Percentiles rank a stretch among this genome's conserved stretches.
phyloP scores from a whole-genome alignment of 2,888 invertebrate genomes.

The Aricia artaxerxes region DNA sequence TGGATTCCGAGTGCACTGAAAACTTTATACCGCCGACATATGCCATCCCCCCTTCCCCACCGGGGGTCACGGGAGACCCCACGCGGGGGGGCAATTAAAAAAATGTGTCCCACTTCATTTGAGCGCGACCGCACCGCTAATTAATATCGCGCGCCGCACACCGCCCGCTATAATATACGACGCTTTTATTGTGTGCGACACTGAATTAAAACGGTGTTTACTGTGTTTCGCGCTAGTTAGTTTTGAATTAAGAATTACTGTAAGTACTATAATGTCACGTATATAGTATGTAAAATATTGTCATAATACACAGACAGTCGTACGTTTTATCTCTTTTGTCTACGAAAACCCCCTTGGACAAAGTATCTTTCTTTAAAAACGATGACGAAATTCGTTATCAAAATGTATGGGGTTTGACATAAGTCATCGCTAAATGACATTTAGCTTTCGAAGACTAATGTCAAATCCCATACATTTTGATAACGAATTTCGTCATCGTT shows the following conservation, averaged over 20 bases:
- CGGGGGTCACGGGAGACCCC: constrained; percentile 44
- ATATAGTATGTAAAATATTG: no score
- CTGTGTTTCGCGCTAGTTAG: constrained; percentile 30
- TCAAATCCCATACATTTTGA: no score
- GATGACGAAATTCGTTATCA: no score
- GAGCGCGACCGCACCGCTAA: constrained; percentile 60
- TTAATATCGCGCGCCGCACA: constrained; percentile 57
- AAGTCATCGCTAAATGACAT: no score
- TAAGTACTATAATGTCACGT: no score
- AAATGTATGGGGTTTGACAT: no score
- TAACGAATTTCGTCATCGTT: no score
- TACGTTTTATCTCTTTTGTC: no score
- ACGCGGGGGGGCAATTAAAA: constrained; percentile 66
- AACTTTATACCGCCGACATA: constrained; percentile 72
- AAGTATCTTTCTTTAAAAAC: no score
- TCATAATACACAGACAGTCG: no score
- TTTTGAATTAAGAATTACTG: neutral
- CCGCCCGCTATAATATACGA: constrained; percentile 22
- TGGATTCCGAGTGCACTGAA: constrained; percentile 60
- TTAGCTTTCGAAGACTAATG: no score
- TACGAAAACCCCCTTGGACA: no score
- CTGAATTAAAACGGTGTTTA: constrained; percentile 1
- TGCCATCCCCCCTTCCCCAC: constrained; percentile 51
- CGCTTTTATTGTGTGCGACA: neutral
- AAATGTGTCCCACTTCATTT: constrained; percentile 77